Evolutionary conservation across 2,888 invertebrate genomes (phyloP).

Genomic region (Melinaea marsaeus): DNA sequence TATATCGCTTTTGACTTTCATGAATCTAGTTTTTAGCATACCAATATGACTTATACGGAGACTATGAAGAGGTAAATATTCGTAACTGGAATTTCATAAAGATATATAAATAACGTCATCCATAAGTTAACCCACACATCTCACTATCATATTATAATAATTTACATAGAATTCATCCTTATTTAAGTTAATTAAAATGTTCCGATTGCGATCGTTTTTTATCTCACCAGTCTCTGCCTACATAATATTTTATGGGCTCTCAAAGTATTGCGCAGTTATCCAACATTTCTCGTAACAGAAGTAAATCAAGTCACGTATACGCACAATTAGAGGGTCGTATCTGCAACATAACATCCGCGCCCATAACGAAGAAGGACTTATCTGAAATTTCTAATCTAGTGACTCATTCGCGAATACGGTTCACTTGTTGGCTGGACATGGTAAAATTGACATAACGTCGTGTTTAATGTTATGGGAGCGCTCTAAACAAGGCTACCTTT

Average conservation of each 20-base stretch:
- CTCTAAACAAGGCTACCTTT: slow-evolving; percentile 8
- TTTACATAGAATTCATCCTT: background rate
- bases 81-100: background rate
- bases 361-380: slow-evolving; percentile 63
- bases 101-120: background rate
- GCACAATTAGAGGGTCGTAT: slow-evolving; percentile 61
- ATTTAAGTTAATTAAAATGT: background rate
- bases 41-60: background rate
- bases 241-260: slow-evolving; percentile 7
- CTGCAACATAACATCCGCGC: slow-evolving; percentile 57
- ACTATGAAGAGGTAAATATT: background rate
- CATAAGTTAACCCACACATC: too few relatives aligned
- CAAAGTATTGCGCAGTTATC: slow-evolving; percentile 3
- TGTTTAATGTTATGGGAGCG: slow-evolving; percentile 27
- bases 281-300: slow-evolving; percentile 35
- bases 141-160: background rate
- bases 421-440: slow-evolving; percentile 38
- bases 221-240: background rate
- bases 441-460: slow-evolving; percentile 18
- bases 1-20: background rate
- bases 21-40: background rate
- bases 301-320: slow-evolving; percentile 58
- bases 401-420: slow-evolving; percentile 55
- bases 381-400: slow-evolving; percentile 69
- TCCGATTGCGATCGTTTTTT: background rate